phyloP scores from a whole-genome alignment of 2,888 invertebrate genomes.

The Itoplectis maculator region DNA sequence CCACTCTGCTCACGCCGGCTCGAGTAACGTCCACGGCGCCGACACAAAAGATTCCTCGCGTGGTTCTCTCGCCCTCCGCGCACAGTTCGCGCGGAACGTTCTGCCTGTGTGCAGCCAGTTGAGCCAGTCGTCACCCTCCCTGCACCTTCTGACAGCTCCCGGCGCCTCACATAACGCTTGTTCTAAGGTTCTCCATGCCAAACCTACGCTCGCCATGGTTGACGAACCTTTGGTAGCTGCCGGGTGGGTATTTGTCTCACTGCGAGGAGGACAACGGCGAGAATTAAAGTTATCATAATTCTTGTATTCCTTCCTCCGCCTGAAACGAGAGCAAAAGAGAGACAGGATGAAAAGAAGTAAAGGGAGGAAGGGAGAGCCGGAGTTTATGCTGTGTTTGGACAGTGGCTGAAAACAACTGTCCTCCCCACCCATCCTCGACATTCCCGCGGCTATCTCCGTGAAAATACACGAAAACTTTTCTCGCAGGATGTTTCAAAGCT shows the following conservation, averaged over 20 bases:
- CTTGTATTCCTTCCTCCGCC: slow-evolving; percentile 10
- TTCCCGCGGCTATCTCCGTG: slow-evolving; percentile 45
- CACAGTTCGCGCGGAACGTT: background rate
- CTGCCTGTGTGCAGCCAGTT: background rate
- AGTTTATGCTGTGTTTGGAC: slow-evolving; percentile 26
- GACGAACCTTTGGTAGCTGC: background rate
- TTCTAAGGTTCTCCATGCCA: background rate
- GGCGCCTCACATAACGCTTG: no score
- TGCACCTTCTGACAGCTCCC: no score
- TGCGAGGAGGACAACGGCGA: background rate
- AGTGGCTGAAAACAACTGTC: slow-evolving; percentile 35
- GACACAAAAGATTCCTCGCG: slow-evolving; percentile 13
- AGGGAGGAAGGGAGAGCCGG: background rate
- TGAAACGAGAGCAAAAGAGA: no score
- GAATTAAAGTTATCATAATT: slow-evolving; percentile 46
- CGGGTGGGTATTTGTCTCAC: no score
- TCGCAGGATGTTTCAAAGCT: slow-evolving; percentile 41
- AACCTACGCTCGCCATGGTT: background rate
- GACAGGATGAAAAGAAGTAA: no score
- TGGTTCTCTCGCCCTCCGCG: background rate
- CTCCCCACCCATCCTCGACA: slow-evolving; percentile 1
- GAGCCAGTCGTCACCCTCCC: no score
- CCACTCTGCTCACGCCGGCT: background rate
- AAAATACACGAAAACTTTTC: slow-evolving; percentile 64
- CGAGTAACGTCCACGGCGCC: background rate